Evolutionary conservation across 2,888 invertebrate species (phyloP).

Genomic region (Thecophora atra): DNA sequence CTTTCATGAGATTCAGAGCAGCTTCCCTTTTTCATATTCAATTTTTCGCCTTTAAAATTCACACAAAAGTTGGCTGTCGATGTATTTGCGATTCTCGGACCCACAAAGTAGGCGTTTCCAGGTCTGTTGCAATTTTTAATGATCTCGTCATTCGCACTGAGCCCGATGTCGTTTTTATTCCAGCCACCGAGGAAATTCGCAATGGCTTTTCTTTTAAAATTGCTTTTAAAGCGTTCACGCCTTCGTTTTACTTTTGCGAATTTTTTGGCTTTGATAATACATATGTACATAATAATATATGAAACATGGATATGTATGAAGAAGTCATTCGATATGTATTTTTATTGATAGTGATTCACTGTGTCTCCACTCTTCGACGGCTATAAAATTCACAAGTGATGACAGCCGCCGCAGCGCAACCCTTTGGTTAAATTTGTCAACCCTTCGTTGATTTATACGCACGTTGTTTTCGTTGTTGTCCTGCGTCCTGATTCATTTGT

Average conservation of each 20-base stretch:
- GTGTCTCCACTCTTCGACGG: no score
- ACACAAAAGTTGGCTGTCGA: no score
- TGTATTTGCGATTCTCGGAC: background rate
- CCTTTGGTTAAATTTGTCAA: conserved; percentile 13
- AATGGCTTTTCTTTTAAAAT: conserved; percentile 20
- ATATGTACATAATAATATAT: no score
- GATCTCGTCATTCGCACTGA: background rate
- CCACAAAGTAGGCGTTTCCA: conserved; percentile 25
- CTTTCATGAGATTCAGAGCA: background rate
- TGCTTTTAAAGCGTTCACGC: conserved; percentile 21
- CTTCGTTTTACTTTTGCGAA: conserved; percentile 1
- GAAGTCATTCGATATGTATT: no score
- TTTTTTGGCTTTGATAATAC: background rate
- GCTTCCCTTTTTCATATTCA: background rate
- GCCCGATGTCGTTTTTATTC: background rate
- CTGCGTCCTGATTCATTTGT: no score
- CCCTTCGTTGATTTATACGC: background rate
- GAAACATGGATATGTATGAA: no score
- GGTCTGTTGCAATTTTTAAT: conserved; percentile 22
- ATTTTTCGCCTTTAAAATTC: background rate
- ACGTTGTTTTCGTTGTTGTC: background rate
- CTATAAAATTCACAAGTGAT: conserved; percentile 3
- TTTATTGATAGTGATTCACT: no score
- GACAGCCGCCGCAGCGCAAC: conserved; percentile 24
- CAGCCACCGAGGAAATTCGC: conserved; percentile 8